Base-by-base conservation (phyloP, 2,113 vertebrate species). In the Leptocoma aspasia region DNA sequence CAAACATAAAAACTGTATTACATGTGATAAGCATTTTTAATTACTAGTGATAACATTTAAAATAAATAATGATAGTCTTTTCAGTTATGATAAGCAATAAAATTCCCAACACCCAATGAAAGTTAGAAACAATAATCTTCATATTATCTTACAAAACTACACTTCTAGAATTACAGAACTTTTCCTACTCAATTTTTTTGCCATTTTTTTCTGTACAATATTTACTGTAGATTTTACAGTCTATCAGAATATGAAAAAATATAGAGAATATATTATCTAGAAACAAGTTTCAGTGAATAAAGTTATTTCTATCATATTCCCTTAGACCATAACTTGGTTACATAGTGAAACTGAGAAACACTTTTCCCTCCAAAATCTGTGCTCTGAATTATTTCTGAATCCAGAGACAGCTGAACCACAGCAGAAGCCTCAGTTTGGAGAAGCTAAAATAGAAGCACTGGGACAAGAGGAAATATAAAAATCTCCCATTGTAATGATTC, bases 401-500 rank as follows among this genome's bases (percentile, higher is more conserved):
- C 85, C 42, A 15, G 26, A 91, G 53, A 78, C 14, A 42, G 72
- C 30, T 94, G 60, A 97, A 95, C 80, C 90, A 95, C 33, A 87
- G 92, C 90, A 96, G 71, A 97, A 97, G 84, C 88, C 90, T 92
- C 95, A 65, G 90, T 82, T 49, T 94, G 63, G 88, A 96, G 89
- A 95, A 84, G 66, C 63, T 80, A 19, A 28, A 94, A 81, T 41
- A 95, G 83, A 86, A 96, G 81, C 81, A 91, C 76, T 28, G 94
- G 95, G 93, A 92, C 91, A 97, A 96, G 86, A 95, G 95, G 91
- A 91, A 97, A 90, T 80, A 97, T 10, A 97, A 95, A 96, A 96
- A 92, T 95, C 66, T 94, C 66, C 84, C 83, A 86, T 89, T 90
- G 63, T 95, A 96, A 95, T 0, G 7, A 87, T 96, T 97, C 96